Conservation (phyloP, 2,113 vertebrate species). For the Sceloporus undulatus region DNA sequence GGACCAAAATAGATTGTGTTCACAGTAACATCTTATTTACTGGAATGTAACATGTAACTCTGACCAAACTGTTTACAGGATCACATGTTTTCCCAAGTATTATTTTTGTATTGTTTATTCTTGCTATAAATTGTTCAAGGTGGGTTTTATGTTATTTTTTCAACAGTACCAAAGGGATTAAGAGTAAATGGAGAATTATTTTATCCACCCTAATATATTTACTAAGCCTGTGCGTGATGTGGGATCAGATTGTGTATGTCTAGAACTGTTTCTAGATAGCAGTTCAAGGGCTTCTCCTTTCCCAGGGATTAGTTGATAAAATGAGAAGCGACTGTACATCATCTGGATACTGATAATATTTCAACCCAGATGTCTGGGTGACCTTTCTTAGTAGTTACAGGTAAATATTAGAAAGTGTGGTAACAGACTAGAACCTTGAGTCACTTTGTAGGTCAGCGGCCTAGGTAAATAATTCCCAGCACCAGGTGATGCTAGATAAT, state of each 20-base stretch:
- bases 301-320: background rate
- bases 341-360: background rate
- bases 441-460: background rate
- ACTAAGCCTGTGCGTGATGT: background rate
- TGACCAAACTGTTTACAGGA: background rate
- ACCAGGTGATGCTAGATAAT: background rate
- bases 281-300: background rate
- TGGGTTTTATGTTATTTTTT: background rate
- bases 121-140: slow-evolving; percentile 1
- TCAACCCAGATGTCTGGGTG: background rate
- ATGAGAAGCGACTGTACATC: background rate
- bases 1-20: background rate
- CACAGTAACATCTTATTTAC: background rate
- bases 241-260: background rate
- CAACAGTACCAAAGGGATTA: background rate
- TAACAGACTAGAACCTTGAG: background rate
- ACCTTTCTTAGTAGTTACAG: background rate
- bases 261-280: background rate
- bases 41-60: background rate
- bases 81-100: background rate
- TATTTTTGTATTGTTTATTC: slow-evolving; percentile 3
- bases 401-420: background rate
- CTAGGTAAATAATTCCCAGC: background rate
- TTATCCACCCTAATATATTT: background rate
- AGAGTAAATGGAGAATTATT: background rate